A percentile compares a stretch with the other conserved stretches of the same genome.
These are phyloP conservation scores for Lycopodina hypogea DNA, from an alignment of 37 sponge, comb jelly and placozoan species.

Conservation along the genomic window DNA sequence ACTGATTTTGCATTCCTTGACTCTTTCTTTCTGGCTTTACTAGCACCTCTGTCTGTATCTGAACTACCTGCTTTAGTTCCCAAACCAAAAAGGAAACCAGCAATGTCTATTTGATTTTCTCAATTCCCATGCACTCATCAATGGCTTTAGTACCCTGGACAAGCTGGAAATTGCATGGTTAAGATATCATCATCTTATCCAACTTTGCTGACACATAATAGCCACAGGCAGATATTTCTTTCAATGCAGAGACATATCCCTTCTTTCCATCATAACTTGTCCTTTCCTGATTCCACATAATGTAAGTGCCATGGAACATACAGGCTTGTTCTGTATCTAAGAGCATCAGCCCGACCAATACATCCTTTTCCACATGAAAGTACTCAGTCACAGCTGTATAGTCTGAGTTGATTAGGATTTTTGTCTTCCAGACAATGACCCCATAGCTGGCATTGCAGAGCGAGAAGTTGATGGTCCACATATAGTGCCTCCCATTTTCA, in stretches of 20 bases:
- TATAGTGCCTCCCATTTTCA: constrained; percentile 33
- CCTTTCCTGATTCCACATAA: constrained; percentile 58
- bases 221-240: neutral
- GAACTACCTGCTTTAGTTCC: constrained; percentile 11
- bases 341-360: no score
- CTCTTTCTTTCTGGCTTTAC: neutral
- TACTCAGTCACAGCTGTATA: no score
- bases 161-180: constrained; percentile 83
- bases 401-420: no score
- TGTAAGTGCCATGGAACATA: constrained; percentile 37
- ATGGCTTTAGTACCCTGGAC: constrained; percentile 70
- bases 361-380: no score
- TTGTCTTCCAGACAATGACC: no score
- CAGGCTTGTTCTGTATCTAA: no score
- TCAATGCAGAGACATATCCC: neutral
- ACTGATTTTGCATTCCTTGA: constrained; percentile 21
- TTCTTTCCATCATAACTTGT: constrained; percentile 41
- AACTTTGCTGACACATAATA: neutral
- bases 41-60: neutral
- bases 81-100: constrained; percentile 28
- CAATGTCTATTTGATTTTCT: constrained; percentile 65
- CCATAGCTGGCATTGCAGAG: no score
- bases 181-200: constrained; percentile 64
- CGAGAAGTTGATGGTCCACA: no score
- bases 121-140: constrained; percentile 70